These are phyloP conservation scores for Orgyia antiqua DNA, from an alignment of 2,888 invertebrate species.

Conservation along the genomic window DNA sequence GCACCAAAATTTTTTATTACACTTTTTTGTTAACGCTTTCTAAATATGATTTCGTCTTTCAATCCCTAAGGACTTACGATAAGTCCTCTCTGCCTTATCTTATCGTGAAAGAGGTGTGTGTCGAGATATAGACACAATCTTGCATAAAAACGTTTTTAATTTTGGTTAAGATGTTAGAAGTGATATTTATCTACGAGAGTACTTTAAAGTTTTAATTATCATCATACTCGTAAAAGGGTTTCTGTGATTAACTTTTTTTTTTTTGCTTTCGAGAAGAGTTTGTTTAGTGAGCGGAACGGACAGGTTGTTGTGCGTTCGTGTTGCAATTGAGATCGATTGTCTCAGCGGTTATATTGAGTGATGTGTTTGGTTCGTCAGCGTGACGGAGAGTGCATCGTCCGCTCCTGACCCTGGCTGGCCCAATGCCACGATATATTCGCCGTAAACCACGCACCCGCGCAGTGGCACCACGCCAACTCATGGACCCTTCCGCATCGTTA, in stretches of 20 bases:
- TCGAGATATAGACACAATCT: slow-evolving; percentile 36
- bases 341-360: slow-evolving; percentile 19
- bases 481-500: slow-evolving; percentile 68
- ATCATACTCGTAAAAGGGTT: slow-evolving; percentile 12
- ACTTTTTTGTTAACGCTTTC: slow-evolving; percentile 48
- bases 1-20: slow-evolving; percentile 44
- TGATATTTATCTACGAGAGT: slow-evolving; percentile 17
- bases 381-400: slow-evolving; percentile 63
- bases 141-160: slow-evolving; percentile 27
- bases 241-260: slow-evolving; percentile 7
- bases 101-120: slow-evolving; percentile 45
- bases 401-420: slow-evolving; percentile 77
- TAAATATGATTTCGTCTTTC: slow-evolving; percentile 50
- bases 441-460: slow-evolving; percentile 37
- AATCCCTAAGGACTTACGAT: slow-evolving; percentile 48
- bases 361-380: slow-evolving; percentile 33
- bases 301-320: slow-evolving; percentile 2
- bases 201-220: slow-evolving; percentile 22
- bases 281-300: slow-evolving; percentile 3
- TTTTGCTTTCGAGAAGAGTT: slow-evolving; percentile 4
- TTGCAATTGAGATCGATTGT: slow-evolving; percentile 14
- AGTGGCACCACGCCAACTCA: slow-evolving; percentile 55
- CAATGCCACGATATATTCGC: slow-evolving; percentile 68
- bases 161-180: slow-evolving; percentile 8
- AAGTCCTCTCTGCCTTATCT: slow-evolving; percentile 56